These are phyloP conservation scores for Urocolius indicus DNA, from an alignment of 2,113 vertebrate genomes.

Conservation along the genomic window DNA sequence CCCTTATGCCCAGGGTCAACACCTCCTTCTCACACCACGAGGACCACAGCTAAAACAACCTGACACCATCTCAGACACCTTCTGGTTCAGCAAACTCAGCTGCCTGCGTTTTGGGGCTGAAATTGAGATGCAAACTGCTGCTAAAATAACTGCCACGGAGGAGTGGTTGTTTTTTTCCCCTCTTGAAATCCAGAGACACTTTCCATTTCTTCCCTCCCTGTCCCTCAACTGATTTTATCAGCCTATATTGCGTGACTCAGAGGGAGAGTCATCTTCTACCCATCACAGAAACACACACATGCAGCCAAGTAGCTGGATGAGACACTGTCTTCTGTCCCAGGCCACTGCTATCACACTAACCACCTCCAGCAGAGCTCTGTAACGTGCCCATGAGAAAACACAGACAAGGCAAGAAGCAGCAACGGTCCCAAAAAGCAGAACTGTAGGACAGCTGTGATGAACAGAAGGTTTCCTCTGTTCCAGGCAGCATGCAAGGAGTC, in stretches of 20 bases:
- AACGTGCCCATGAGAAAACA: neutral
- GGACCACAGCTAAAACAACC: neutral
- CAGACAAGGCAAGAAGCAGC: neutral
- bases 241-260: neutral
- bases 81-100: slow-evolving; percentile 10
- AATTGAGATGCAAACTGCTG: slow-evolving; percentile 13
- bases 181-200: neutral
- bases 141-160: neutral
- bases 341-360: neutral
- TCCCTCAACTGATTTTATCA: neutral
- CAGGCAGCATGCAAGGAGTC: neutral
- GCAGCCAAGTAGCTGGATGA: neutral
- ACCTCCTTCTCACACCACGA: neutral
- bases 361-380: neutral
- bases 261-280: neutral
- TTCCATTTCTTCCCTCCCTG: neutral
- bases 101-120: slow-evolving; percentile 24
- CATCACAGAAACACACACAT: neutral
- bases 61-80: neutral
- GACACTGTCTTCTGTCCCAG: neutral
- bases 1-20: fast-evolving
- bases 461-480: neutral
- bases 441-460: neutral
- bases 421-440: neutral
- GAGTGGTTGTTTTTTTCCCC: neutral